These are phyloP conservation scores for Diarsia dahlii DNA, from an alignment of 2,888 invertebrate species.

Conservation along the genomic window DNA sequence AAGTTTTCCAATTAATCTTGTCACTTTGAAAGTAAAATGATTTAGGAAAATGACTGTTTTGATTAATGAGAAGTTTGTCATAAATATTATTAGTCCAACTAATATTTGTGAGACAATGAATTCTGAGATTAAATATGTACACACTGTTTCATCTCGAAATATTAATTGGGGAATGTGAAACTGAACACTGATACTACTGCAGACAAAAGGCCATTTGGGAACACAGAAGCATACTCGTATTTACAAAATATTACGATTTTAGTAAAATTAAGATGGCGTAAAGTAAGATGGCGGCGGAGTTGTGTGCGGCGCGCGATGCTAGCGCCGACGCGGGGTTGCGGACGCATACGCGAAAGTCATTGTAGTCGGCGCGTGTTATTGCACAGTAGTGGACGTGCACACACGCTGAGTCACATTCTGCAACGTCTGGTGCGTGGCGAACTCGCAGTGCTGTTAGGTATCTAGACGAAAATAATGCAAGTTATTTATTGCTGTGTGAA, in stretches of 20 bases:
- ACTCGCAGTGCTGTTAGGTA: constrained; percentile 95
- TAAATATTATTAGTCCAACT: constrained; percentile 49
- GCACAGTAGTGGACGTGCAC: constrained; percentile 96
- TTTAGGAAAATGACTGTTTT: constrained; percentile 52
- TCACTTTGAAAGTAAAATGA: constrained; percentile 62
- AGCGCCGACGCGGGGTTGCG: constrained; percentile 95
- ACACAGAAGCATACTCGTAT: constrained; percentile 51
- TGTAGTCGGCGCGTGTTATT: constrained; percentile 95
- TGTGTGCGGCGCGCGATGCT: constrained; percentile 90
- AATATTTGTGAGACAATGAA: constrained; percentile 46
- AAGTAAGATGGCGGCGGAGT: constrained; percentile 84
- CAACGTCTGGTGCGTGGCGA: constrained; percentile 89
- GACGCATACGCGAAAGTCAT: constrained; percentile 95
- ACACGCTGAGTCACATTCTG: constrained; percentile 93
- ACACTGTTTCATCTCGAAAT: constrained; percentile 22
- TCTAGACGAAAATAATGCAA: constrained; percentile 80
- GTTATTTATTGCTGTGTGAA: neutral
- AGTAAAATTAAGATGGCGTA: constrained; percentile 86
- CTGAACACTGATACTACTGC: constrained; percentile 45
- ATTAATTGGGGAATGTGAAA: constrained; percentile 31
- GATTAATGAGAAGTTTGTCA: constrained; percentile 56
- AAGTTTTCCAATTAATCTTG: constrained; percentile 67
- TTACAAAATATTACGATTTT: constrained; percentile 69
- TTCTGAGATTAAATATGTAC: constrained; percentile 47
- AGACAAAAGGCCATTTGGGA: constrained; percentile 38